A percentile compares a stretch with the other conserved stretches of the same genome.
These are phyloP conservation scores for Anarsia innoxiella DNA, from an alignment of 2,888 invertebrate genomes.

Conservation along the genomic window DNA sequence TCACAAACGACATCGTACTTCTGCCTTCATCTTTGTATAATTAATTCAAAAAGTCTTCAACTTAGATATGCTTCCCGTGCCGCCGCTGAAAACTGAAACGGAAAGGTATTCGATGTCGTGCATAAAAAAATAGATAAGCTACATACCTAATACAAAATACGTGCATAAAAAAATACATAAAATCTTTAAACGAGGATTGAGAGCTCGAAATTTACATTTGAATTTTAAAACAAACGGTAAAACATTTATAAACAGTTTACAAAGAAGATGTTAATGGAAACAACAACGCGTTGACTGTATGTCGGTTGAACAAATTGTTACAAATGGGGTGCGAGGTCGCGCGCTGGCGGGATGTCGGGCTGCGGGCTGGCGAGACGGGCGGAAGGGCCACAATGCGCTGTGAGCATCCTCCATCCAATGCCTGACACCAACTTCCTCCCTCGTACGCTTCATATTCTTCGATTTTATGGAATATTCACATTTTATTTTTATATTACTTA, in stretches of 20 bases:
- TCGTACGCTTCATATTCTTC: too few relatives aligned
- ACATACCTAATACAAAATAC: conserved; percentile 8
- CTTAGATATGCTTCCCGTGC: conserved; percentile 22
- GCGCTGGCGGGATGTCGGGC: too few relatives aligned
- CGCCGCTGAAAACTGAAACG: too few relatives aligned
- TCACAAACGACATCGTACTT: conserved; percentile 24
- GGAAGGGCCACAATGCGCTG: conserved; percentile 9
- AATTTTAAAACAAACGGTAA: too few relatives aligned
- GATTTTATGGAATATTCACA: too few relatives aligned
- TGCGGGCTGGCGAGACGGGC: conserved; percentile 2
- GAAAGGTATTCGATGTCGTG: conserved; percentile 19
- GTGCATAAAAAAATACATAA: too few relatives aligned
- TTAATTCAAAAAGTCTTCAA: conserved; percentile 38
- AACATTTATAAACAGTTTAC: conserved; percentile 7
- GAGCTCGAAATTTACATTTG: too few relatives aligned
- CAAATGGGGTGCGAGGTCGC: conserved; percentile 10
- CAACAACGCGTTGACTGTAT: conserved; percentile 6
- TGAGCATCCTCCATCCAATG: too few relatives aligned
- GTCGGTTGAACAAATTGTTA: conserved; percentile 16
- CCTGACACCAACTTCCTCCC: too few relatives aligned
- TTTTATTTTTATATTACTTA: too few relatives aligned
- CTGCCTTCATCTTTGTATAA: conserved; percentile 37
- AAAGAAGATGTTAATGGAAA: conserved; percentile 9
- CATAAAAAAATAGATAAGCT: too few relatives aligned
- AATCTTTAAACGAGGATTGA: too few relatives aligned